A percentile compares a stretch with the other conserved stretches of the same genome.
Evolutionary conservation across 2,888 invertebrate species (phyloP).

Genomic region (Coelogynopora nodosa): DNA sequence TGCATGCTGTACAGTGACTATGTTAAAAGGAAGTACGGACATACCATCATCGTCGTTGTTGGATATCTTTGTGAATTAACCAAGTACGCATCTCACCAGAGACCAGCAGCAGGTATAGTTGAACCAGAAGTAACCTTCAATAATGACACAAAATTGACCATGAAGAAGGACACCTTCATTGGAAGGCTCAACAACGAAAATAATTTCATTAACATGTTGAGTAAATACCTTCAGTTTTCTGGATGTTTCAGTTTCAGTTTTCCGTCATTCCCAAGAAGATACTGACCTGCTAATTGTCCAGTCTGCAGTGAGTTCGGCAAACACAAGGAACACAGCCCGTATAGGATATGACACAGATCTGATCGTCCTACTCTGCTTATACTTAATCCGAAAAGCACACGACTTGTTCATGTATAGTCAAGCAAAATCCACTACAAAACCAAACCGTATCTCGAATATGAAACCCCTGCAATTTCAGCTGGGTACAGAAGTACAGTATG

Average conservation of each 20-base stretch:
- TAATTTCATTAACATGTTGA: constrained; percentile 48
- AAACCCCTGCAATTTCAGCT: background rate
- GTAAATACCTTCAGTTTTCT: constrained; percentile 32
- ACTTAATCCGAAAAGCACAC: background rate
- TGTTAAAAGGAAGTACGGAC: constrained; percentile 46
- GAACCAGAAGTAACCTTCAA: constrained; percentile 49
- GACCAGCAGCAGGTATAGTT: too few relatives aligned
- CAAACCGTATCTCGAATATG: background rate
- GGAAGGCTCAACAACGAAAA: constrained; percentile 51
- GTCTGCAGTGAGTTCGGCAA: too few relatives aligned
- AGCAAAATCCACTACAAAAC: too few relatives aligned
- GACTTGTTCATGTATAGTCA: too few relatives aligned
- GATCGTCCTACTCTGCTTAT: background rate
- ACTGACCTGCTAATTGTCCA: constrained; percentile 50
- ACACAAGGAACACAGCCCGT: background rate
- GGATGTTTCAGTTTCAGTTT: constrained; percentile 40
- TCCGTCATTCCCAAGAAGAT: constrained; percentile 49
- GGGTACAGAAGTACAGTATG: background rate
- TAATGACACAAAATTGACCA: constrained; percentile 45
- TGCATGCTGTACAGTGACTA: constrained; percentile 47
- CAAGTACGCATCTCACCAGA: too few relatives aligned
- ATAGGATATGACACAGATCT: background rate
- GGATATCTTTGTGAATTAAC: too few relatives aligned
- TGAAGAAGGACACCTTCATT: constrained; percentile 50
- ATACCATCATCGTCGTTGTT: constrained; percentile 50